Conservation (phyloP, 1,140 invertebrate genomes). For the Ditylenchus dipsaci region DNA sequence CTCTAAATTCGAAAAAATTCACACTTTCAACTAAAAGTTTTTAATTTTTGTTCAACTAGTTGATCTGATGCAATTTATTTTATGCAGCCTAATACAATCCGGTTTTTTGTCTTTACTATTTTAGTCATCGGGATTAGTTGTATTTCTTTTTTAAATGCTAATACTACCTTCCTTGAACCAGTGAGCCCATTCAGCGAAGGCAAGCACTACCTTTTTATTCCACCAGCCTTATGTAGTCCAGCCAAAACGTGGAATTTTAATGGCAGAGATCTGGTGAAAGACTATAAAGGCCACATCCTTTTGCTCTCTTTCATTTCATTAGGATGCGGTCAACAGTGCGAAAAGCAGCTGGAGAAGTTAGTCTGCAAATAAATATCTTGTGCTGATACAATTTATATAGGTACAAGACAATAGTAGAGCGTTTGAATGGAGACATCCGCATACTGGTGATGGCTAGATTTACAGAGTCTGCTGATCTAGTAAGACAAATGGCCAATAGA, state of each 20-base stretch:
- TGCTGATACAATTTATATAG: neutral
- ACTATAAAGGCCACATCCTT: conserved; percentile 19
- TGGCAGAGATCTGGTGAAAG: conserved; percentile 10
- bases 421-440: conserved; percentile 1
- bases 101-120: too few species aligned
- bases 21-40: neutral
- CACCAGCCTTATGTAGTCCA: neutral
- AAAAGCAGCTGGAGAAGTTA: conserved; percentile 9
- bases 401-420: conserved; percentile 7
- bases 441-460: conserved; percentile 8
- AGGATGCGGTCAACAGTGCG: conserved; percentile 18
- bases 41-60: too few species aligned
- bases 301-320: conserved; percentile 11
- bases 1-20: too few species aligned
- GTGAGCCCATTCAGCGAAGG: too few species aligned
- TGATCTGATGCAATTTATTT: too few species aligned
- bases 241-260: conserved; percentile 16
- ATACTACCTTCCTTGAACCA: too few species aligned
- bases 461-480: neutral
- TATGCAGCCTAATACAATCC: too few species aligned
- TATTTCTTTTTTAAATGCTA: too few species aligned
- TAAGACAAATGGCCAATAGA: conserved; percentile 1
- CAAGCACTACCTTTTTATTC: too few species aligned
- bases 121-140: too few species aligned
- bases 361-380: neutral